Evolutionary conservation across 2,888 invertebrate genomes (phyloP), one percentile per base, ranked within the genome.

Genomic region (Trachelus troglodyta): DNA sequence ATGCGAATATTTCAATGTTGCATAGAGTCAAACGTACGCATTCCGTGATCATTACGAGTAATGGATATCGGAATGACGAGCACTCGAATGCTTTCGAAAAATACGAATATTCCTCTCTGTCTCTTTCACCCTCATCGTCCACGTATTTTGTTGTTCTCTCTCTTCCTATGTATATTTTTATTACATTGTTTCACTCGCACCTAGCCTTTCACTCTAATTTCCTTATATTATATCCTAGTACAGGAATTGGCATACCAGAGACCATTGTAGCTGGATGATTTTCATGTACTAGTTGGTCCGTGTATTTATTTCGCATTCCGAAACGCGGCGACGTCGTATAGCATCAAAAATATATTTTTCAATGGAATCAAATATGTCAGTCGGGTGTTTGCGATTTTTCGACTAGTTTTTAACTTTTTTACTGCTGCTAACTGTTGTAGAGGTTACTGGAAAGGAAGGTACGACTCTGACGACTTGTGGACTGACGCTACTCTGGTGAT

Each of bases 51-150:
- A 84, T 84, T 85, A 84, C 81, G 75, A 77, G 79, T 83, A 83
- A 85, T 85, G 81, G 78, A 81, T 80, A 84, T 84, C 78, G 84
- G 78, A 83, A 84, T 83, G 78, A 78, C 79, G 80, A 79, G 68
- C 74, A 75, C 75, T 37, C 12, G 77, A 68, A 69, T 69, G 34
- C 35, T 77, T 77, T 75, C 6, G 34, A 71, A 56, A 56, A 56
- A 23, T 56, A 56, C 56, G 56, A 56, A 56, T 56, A 56, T 56
- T 9, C 56, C 23, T 56, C 56, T 56, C 56, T 56, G 9, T 23
- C 56, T 56, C 56, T 56, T 56, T 56, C 56, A 56, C 9, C 56
- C 23, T 56, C 15, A 15, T 40, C 40, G 0, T 40, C 0, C 40
- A 40, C 40, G 40, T 40, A 40, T 15, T 40, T 15, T 23, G 56